Base-by-base conservation (phyloP, 1,140 invertebrate species). In the Harpegnathos saltator region DNA sequence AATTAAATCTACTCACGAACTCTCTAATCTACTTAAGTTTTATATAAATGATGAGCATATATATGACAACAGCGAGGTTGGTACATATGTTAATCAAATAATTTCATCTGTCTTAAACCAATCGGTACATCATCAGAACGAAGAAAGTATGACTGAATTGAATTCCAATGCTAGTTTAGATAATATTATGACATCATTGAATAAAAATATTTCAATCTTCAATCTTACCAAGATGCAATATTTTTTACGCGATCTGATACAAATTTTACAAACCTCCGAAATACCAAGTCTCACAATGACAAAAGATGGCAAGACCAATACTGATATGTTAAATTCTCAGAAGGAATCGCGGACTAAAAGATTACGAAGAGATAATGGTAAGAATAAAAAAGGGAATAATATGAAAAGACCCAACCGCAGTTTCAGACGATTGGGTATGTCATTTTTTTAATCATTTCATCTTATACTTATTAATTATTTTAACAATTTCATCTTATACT, bases 351-450 rank as follows among this genome's bases (percentile, higher is more conserved):
- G 88, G 83, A 72, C 81, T 22, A 78, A 82, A 66, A 88, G 90
- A 88, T 83, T 88, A 15, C 82, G 85, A 88, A 89, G 92, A 52
- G 90, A 92, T 75, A 88, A 91, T 69, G 91, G 91, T 91, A 91
- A 90, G 92, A 91, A 89, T 92, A 93, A 93, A 93, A 90, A 87
- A 77, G 87, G 75, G 88, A 77, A 87, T 85, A 89, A 82, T 87
- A 75, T 62, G 91, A 89, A 90, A 90, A 88, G 89, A 88, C 90
- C 89, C 89, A 92, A 93, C 85, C 91, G 90, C 89, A 90, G 89
- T 92, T 90, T 89, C 90, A 90, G 89, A 90, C 92, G 90, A 93
- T 93, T 92, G 89, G 91, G 92, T 93, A 93, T 89, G 92, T 90
- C 77, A 85, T 91, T 89, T 82, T 71, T 87, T 72, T 66, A 72